These are phyloP conservation scores for Anadara kagoshimensis DNA, from an alignment of 1,140 invertebrate genomes.

Conservation along the genomic window DNA sequence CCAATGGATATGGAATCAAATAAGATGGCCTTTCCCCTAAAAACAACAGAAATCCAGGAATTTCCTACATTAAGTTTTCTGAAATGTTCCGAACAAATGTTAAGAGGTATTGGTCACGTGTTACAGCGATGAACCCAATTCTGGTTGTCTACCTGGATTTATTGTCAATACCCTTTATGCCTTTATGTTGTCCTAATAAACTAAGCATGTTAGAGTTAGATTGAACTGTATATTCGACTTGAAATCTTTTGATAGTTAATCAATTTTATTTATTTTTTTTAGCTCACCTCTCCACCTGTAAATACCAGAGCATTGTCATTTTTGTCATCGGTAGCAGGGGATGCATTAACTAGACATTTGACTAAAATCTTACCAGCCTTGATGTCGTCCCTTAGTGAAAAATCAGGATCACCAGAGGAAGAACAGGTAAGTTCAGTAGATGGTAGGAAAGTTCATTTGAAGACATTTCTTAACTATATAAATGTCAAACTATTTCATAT, in stretches of 20 bases:
- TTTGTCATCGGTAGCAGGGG: slow-evolving; percentile 92
- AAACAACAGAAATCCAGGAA: too few relatives aligned
- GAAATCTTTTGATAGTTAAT: background rate
- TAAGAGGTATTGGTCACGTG: too few relatives aligned
- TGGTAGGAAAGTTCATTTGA: background rate
- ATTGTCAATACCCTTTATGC: background rate
- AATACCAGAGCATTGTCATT: slow-evolving; percentile 96
- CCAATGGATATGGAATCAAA: too few relatives aligned
- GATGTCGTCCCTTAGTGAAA: slow-evolving; percentile 83
- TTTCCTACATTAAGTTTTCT: too few relatives aligned
- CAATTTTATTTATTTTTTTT: slow-evolving; percentile 22
- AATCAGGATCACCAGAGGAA: slow-evolving; percentile 76
- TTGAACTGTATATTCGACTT: too few relatives aligned
- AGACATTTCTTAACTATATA: background rate
- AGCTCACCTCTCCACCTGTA: slow-evolving; percentile 88
- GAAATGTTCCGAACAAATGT: too few relatives aligned
- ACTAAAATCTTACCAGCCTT: slow-evolving; percentile 93
- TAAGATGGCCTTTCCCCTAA: too few relatives aligned
- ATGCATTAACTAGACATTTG: slow-evolving; percentile 93
- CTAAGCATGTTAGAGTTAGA: background rate
- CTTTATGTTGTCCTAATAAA: slow-evolving; percentile 12
- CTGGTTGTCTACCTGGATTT: too few relatives aligned
- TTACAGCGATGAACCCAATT: too few relatives aligned
- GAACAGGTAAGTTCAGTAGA: slow-evolving; percentile 52
- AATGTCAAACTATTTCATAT: background rate